These are phyloP conservation scores for Alligator mississippiensis DNA, from an alignment of 2,113 vertebrate species.

Conservation along the genomic window DNA sequence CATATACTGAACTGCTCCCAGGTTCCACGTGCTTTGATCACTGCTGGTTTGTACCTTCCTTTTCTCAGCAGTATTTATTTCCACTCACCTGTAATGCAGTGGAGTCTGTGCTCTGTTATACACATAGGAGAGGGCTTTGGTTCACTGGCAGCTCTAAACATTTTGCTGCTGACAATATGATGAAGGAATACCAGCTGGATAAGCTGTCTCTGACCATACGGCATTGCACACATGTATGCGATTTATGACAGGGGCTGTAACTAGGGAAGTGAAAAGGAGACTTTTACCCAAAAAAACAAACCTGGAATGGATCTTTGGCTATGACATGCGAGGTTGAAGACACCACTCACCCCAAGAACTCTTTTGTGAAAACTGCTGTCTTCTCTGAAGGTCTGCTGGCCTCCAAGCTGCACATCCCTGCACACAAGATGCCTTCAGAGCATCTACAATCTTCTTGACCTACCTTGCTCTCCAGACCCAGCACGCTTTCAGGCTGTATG, in stretches of 20 bases:
- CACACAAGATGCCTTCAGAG: not conserved
- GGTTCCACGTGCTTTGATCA: not conserved
- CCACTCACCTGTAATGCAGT: not conserved
- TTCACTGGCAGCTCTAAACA: not conserved
- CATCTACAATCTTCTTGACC: not conserved
- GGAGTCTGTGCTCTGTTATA: not conserved
- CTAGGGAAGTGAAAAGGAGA: not conserved
- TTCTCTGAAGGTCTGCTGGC: not conserved
- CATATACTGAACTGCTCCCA: not conserved
- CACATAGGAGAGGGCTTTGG: not conserved
- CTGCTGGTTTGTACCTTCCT: not conserved
- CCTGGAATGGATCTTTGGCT: not conserved
- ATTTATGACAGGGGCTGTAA: not conserved
- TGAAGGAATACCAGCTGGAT: accelerated
- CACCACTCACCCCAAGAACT: not conserved
- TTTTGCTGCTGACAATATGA: not conserved
- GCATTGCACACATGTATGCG: not conserved
- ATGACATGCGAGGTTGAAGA: not conserved
- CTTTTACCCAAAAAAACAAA: not conserved
- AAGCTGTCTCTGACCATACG: not conserved
- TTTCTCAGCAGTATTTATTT: not conserved
- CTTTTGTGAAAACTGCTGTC: no score
- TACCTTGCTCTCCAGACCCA: not conserved
- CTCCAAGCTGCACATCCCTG: not conserved
- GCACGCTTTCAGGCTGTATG: no score